Evolutionary conservation across 2,113 vertebrate genomes (phyloP).

Genomic region (Uria aalge): DNA sequence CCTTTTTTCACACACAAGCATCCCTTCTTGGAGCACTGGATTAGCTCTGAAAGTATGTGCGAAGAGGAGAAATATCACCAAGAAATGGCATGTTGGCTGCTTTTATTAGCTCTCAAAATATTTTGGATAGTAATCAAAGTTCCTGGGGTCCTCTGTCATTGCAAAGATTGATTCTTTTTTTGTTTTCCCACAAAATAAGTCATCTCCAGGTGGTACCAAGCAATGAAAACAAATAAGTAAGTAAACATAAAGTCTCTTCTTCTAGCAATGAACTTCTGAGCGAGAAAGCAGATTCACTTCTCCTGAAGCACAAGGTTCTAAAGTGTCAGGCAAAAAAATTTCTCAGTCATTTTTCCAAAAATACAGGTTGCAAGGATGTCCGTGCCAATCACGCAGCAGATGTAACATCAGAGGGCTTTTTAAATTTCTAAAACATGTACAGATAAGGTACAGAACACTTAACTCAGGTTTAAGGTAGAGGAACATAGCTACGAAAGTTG

Average conservation of each 20-base stretch:
- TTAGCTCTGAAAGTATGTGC: slow-evolving; percentile 34
- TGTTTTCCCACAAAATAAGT: not conserved
- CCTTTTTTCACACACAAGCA: slow-evolving; percentile 25
- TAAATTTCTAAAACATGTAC: not conserved
- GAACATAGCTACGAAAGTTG: not conserved
- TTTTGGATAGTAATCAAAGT: not conserved
- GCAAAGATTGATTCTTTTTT: not conserved
- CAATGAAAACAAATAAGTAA: not conserved
- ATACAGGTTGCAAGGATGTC: not conserved
- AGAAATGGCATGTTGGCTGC: not conserved
- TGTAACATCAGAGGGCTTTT: not conserved
- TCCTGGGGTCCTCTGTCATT: not conserved
- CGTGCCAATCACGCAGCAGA: not conserved
- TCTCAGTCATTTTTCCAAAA: not conserved
- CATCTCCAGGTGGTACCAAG: not conserved
- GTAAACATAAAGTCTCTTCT: not conserved
- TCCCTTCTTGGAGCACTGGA: not conserved
- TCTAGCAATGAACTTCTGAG: not conserved
- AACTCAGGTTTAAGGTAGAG: not conserved
- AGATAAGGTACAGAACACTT: not conserved
- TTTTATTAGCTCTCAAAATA: slow-evolving; percentile 34
- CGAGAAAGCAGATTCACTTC: not conserved
- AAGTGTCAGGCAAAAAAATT: not conserved
- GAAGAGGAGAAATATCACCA: not conserved
- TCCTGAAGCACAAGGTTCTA: not conserved